These are phyloP conservation scores for Aythya baeri DNA, from an alignment of 2,113 vertebrate species.

Conservation along the genomic window DNA sequence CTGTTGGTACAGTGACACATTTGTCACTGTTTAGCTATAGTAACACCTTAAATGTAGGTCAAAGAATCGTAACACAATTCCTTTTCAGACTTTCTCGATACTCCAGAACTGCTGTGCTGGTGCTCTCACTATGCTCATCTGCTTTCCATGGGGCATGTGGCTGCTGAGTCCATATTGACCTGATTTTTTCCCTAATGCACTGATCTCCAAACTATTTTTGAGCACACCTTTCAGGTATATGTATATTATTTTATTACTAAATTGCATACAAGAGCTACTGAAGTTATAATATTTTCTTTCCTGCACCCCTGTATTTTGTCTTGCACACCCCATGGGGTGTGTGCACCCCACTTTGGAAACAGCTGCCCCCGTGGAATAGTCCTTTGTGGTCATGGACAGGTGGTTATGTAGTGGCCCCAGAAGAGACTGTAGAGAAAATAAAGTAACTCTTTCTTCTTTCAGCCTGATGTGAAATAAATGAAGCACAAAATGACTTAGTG, in stretches of 20 bases:
- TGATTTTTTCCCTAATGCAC: not conserved
- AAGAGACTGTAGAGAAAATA: not conserved
- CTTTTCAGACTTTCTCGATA: not conserved
- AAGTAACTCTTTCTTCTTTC: not conserved
- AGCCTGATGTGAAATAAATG: not conserved
- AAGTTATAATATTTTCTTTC: not conserved
- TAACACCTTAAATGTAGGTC: not conserved
- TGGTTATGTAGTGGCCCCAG: not conserved
- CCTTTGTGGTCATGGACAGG: not conserved
- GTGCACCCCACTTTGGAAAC: not conserved
- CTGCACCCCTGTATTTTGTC: not conserved
- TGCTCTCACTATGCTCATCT: not conserved
- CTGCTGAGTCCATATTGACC: not conserved
- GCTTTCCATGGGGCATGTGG: not conserved
- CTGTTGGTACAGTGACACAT: not conserved
- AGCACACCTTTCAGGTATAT: rapidly evolving
- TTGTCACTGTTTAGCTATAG: not conserved
- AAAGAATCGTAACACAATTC: not conserved
- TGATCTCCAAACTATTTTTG: not conserved
- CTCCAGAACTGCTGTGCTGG: not conserved
- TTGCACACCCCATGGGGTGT: not conserved
- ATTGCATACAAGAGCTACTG: not conserved
- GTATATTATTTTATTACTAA: not conserved
- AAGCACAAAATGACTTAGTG: not conserved
- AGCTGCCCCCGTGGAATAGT: not conserved